Evolutionary conservation across 2,797 vertebrate genomes (phyloP), one percentile per base, ranked within the genome.

Genomic region (Tragelaphus eurycerus): DNA sequence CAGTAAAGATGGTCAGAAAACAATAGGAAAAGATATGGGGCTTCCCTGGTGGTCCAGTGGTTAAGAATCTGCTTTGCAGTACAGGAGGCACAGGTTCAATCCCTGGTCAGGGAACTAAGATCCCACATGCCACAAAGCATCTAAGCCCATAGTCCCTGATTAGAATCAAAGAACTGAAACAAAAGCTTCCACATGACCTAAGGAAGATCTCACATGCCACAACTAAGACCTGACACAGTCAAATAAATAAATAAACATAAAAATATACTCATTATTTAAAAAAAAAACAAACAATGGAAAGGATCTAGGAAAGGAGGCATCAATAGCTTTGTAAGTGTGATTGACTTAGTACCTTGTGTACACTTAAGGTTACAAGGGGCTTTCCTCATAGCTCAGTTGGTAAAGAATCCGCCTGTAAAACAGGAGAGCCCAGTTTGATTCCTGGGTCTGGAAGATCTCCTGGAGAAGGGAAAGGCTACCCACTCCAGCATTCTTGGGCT

Each of bases 401-500:
- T 71, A 38, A 38, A 71, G n/a, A 71, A 21, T 38, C 64, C 0
- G 3, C n/a, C n/a, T 71, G n/a, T n/a, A 71, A 34, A 34, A 17
- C n/a, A 34, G 0, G 1, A 71, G 17, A 38, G 17, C 64, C n/a
- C 34, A 71, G 64, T 71, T 38, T 0, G 0, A 34, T 71, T 71
- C 17, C 64, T 34, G 19, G 64, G 10, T 67, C 17, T 34, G 64
- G 64, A 67, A 34, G n/a, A 67, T 71, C 4, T 19, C 17, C n/a
- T 38, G 64, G 10, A 71, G n/a, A 34, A 67, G 64, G n/a, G 2
- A 71, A 6, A 71, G n/a, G 10, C 64, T 71, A 71, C n/a, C 19
- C 3, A 21, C 64, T 21, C 64, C n/a, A 71, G 64, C 16, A 71
- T 38, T 38, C 64, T 21, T 71, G n/a, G n/a, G n/a, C 4, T 67